A percentile compares a stretch with the other conserved stretches of the same genome.
These are phyloP conservation scores for Formicarius rufipectus DNA, from an alignment of 2,113 vertebrate genomes.

Conservation along the genomic window DNA sequence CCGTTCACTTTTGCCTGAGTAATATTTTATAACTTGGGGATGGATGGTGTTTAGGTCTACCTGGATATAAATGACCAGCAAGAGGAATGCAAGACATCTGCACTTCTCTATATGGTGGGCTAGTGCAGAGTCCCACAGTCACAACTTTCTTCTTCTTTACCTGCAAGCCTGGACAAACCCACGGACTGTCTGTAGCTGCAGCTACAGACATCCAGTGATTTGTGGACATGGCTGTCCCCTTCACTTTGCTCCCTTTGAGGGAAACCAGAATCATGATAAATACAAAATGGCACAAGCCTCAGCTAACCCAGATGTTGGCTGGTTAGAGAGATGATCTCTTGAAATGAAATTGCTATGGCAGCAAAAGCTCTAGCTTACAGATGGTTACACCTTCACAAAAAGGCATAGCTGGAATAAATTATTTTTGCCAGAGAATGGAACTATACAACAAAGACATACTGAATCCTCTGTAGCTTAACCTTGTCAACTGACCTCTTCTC, in stretches of 20 bases:
- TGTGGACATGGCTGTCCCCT: fast-evolving
- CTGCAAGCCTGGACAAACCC: background rate
- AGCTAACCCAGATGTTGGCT: background rate
- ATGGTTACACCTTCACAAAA: background rate
- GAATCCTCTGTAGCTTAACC: background rate
- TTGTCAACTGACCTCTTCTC: background rate
- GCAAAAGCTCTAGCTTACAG: background rate
- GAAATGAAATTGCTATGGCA: background rate
- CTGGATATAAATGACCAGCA: background rate
- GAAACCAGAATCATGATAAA: background rate
- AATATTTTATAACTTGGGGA: background rate
- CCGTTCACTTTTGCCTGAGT: background rate
- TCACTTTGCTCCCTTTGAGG: fast-evolving
- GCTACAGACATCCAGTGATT: background rate
- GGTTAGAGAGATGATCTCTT: background rate
- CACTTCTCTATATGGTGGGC: background rate
- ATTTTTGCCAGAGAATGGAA: background rate
- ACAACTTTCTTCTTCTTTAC: background rate
- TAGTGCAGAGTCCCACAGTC: background rate
- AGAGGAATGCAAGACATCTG: background rate
- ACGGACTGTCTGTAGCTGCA: background rate
- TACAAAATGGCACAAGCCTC: background rate
- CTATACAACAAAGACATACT: background rate
- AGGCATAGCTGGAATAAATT: background rate
- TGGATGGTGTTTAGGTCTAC: background rate